A percentile compares a stretch with the other conserved stretches of the same genome.
Conservation (phyloP, 1,140 invertebrate species). For the Vollenhovia emeryi region DNA sequence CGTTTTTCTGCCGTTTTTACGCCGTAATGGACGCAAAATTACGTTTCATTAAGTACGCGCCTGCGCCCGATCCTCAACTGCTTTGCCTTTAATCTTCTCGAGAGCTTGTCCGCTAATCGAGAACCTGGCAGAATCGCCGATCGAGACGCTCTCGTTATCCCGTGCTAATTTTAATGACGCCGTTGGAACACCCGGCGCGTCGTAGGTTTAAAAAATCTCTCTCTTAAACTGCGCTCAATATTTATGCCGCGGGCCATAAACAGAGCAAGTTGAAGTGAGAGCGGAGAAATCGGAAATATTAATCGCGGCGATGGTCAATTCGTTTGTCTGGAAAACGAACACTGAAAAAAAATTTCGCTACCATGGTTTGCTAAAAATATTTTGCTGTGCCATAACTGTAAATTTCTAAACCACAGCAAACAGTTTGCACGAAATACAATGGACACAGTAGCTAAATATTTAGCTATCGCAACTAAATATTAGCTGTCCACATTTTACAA, state of each 20-base stretch:
- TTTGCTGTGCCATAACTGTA: too few relatives aligned
- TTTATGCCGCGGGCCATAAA: constrained; percentile 3
- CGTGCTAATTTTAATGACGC: constrained; percentile 55
- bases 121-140: constrained; percentile 41
- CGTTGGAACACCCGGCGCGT: background rate
- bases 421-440: too few relatives aligned
- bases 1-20: constrained; percentile 54
- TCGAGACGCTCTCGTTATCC: constrained; percentile 46
- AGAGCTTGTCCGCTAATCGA: constrained; percentile 52
- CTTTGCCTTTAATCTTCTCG: constrained; percentile 56
- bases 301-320: background rate
- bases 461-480: too few relatives aligned
- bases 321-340: background rate
- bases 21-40: constrained; percentile 54
- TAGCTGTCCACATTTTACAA: too few relatives aligned
- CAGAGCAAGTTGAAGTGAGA: background rate
- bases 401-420: too few relatives aligned
- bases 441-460: too few relatives aligned
- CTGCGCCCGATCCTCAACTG: constrained; percentile 37
- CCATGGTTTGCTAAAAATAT: too few relatives aligned
- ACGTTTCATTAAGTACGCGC: constrained; percentile 55
- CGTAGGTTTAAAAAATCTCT: constrained; percentile 13
- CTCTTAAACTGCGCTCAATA: constrained; percentile 17
- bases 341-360: too few relatives aligned
- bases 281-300: background rate